phyloP scores from a whole-genome alignment of 2,113 vertebrate species.

The Sapajus apella region DNA sequence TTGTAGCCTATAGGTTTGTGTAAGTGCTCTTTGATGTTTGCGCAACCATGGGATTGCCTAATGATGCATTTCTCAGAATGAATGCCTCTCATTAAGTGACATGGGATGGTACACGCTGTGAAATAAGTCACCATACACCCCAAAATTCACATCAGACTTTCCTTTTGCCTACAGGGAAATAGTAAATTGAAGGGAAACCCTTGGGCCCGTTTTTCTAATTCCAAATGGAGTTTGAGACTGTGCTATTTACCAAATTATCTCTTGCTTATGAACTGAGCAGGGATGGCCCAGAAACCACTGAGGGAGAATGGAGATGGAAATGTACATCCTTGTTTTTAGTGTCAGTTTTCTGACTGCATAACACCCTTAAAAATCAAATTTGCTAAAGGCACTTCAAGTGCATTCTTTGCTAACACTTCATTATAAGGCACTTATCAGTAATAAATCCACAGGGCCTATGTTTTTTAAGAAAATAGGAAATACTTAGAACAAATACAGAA shows the following conservation, averaged over 20 bases:
- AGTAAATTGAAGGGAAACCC: slow-evolving; percentile 34
- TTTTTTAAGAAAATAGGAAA: slow-evolving; percentile 61
- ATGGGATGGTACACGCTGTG: not conserved
- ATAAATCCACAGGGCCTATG: slow-evolving; percentile 73
- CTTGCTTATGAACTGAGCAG: slow-evolving; percentile 78
- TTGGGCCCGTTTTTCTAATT: not conserved
- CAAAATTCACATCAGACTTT: not conserved
- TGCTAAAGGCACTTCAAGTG: slow-evolving; percentile 81
- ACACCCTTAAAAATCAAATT: slow-evolving; percentile 82
- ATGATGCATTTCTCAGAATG: not conserved
- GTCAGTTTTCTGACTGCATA: slow-evolving; percentile 82
- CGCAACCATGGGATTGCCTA: not conserved
- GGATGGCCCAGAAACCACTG: slow-evolving; percentile 63
- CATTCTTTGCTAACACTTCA: slow-evolving; percentile 69
- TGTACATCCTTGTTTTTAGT: slow-evolving; percentile 75
- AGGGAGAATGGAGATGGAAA: slow-evolving; percentile 76
- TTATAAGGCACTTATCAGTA: slow-evolving; percentile 74
- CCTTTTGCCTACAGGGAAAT: not conserved
- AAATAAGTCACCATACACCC: not conserved
- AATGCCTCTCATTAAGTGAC: not conserved
- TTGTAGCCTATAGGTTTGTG: not conserved
- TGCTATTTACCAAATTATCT: slow-evolving; percentile 64
- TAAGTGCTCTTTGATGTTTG: not conserved
- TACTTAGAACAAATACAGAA: slow-evolving; percentile 58
- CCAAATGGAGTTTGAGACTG: not conserved